Conservation (phyloP, 2,888 invertebrate genomes). For the Caenorhabditis sinica region DNA sequence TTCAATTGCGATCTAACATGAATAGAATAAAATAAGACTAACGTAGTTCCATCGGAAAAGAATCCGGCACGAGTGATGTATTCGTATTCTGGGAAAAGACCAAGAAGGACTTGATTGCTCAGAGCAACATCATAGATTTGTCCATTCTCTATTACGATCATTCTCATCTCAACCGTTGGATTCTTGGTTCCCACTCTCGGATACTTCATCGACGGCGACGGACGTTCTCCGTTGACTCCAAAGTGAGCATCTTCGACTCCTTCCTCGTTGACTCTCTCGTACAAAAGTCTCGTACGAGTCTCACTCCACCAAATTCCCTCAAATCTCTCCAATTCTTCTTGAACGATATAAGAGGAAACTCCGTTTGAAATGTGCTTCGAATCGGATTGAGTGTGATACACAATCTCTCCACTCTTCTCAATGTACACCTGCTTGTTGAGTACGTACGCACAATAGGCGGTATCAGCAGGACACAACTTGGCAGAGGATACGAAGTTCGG, state of each 20-base stretch:
- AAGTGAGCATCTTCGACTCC: constrained; percentile 92
- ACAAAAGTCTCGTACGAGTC: constrained; percentile 85
- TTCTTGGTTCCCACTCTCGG: constrained; percentile 77
- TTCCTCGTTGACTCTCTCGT: constrained; percentile 87
- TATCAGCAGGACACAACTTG: constrained; percentile 60
- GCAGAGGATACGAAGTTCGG: constrained; percentile 59
- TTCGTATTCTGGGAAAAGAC: constrained; percentile 93
- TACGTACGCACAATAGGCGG: constrained; percentile 51
- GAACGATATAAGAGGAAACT: constrained; percentile 97
- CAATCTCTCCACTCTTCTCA: constrained; percentile 40
- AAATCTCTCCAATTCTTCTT: constrained; percentile 97
- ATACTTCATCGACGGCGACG: constrained; percentile 74
- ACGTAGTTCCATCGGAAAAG: constrained; percentile 94
- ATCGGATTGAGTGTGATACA: constrained; percentile 50
- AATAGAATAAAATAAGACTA: too few relatives aligned
- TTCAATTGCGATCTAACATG: too few relatives aligned
- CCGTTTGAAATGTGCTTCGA: constrained; percentile 85
- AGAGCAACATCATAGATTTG: constrained; percentile 67
- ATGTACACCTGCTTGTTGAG: constrained; percentile 69
- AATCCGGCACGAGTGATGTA: constrained; percentile 96
- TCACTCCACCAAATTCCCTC: constrained; percentile 99
- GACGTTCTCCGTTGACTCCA: constrained; percentile 63
- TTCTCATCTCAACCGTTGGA: constrained; percentile 69
- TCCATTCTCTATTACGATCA: constrained; percentile 72
- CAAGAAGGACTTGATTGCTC: constrained; percentile 57